Percentiles rank a stretch among this genome's conserved stretches.
Conservation (phyloP, 2,888 invertebrate genomes). For the Trisateles emortualis region DNA sequence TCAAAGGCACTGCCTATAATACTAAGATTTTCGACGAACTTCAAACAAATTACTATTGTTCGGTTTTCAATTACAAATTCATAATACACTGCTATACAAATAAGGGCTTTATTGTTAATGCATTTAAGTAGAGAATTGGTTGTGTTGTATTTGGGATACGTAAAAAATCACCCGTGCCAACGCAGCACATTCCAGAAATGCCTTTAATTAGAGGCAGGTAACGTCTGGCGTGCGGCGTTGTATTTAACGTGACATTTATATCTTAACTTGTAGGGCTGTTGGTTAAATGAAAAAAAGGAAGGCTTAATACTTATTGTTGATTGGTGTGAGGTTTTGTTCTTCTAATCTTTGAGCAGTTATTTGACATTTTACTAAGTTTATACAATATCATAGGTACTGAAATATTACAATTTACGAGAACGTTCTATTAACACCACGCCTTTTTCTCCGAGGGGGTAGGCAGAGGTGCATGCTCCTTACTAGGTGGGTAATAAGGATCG, state of each 20-base stretch:
- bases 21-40: constrained; percentile 35
- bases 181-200: constrained; percentile 68
- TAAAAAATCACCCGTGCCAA: constrained; percentile 53
- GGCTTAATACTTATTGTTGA: not conserved
- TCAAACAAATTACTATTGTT: constrained; percentile 43
- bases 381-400: too few relatives aligned
- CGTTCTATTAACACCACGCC: too few relatives aligned
- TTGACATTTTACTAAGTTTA: too few relatives aligned
- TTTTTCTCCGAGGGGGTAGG: too few relatives aligned
- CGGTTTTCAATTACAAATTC: constrained; percentile 37
- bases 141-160: constrained; percentile 25
- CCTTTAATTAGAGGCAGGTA: constrained; percentile 68
- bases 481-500: too few relatives aligned
- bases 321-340: too few relatives aligned
- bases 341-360: too few relatives aligned
- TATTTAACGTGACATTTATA: constrained; percentile 39
- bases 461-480: too few relatives aligned
- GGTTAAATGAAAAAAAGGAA: too few relatives aligned
- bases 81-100: constrained; percentile 9
- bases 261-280: constrained; percentile 40
- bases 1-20: constrained; percentile 40
- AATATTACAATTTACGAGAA: too few relatives aligned
- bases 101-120: constrained; percentile 13
- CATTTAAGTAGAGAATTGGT: constrained; percentile 36
- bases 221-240: constrained; percentile 30